These are phyloP conservation scores for Mamestra brassicae DNA, from an alignment of 2,888 invertebrate genomes.

Conservation along the genomic window DNA sequence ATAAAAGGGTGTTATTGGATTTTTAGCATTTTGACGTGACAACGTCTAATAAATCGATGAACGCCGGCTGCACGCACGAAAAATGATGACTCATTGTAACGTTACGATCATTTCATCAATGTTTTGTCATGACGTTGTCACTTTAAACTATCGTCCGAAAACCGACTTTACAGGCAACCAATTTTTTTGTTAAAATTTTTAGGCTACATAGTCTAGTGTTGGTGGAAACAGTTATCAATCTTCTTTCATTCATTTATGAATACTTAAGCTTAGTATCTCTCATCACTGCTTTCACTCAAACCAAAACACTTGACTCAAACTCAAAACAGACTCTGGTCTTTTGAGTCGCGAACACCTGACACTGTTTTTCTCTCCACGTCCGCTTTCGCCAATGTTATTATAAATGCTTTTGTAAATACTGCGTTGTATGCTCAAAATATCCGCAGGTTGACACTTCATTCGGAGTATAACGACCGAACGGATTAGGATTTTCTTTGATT, in stretches of 20 bases:
- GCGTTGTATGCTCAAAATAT: constrained; percentile 53
- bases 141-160: too few species aligned
- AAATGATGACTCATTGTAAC: too few species aligned
- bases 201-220: too few species aligned
- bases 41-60: too few species aligned
- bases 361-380: constrained; percentile 51
- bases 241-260: neutral
- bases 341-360: constrained; percentile 38
- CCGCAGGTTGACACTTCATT: constrained; percentile 51
- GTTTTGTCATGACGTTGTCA: too few species aligned
- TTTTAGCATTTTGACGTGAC: too few species aligned
- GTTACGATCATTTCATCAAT: too few species aligned
- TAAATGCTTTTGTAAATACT: constrained; percentile 57
- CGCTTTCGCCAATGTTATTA: constrained; percentile 48
- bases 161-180: too few species aligned
- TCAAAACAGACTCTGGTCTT: constrained; percentile 44
- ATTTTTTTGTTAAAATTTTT: too few species aligned
- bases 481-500: constrained; percentile 59
- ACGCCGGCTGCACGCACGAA: too few species aligned
- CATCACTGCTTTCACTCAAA: constrained; percentile 10
- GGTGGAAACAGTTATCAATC: too few species aligned
- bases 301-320: constrained; percentile 41
- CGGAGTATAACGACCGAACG: constrained; percentile 63
- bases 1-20: neutral
- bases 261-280: neutral